Conservation (phyloP, 2,113 vertebrate species). For the Speoplatyrhinus poulsoni region DNA sequence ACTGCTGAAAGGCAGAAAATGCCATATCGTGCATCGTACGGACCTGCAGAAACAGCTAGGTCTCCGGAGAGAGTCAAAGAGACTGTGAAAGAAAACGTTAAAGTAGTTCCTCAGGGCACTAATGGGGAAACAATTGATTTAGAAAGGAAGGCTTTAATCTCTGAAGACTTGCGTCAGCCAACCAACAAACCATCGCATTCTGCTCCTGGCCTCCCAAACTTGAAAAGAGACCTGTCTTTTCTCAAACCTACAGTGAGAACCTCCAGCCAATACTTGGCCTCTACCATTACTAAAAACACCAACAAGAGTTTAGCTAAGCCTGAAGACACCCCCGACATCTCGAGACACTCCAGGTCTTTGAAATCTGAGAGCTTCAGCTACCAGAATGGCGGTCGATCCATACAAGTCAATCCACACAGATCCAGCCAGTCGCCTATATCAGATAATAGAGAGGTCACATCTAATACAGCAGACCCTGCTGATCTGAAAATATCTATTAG, state of each 20-base stretch:
- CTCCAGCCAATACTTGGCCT: constrained; percentile 92
- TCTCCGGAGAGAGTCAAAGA: constrained; percentile 5
- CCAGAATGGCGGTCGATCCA: constrained; percentile 48
- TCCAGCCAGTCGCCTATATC: constrained; percentile 25
- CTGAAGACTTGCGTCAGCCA: constrained; percentile 47
- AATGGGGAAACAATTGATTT: neutral
- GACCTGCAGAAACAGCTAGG: neutral
- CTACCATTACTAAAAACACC: constrained; percentile 83
- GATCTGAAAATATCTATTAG: constrained; percentile 48
- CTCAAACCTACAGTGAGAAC: constrained; percentile 85
- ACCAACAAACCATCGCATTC: constrained; percentile 37
- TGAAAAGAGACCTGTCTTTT: constrained; percentile 76
- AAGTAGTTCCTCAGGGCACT: neutral
- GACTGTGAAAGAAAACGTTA: constrained; percentile 32
- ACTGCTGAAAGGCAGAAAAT: constrained; percentile 37
- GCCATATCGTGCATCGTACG: neutral
- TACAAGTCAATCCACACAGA: constrained; percentile 44
- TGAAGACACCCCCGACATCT: constrained; percentile 13
- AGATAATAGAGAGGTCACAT: constrained; percentile 39
- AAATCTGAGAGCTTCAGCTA: constrained; percentile 28
- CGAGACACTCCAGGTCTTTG: constrained; percentile 31
- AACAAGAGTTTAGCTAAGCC: constrained; percentile 43
- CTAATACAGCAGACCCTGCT: constrained; percentile 1
- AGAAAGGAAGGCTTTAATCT: constrained; percentile 45
- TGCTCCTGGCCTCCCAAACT: constrained; percentile 25